phyloP scores from a whole-genome alignment of 2,797 vertebrate genomes.

The Hydrolagus colliei region DNA sequence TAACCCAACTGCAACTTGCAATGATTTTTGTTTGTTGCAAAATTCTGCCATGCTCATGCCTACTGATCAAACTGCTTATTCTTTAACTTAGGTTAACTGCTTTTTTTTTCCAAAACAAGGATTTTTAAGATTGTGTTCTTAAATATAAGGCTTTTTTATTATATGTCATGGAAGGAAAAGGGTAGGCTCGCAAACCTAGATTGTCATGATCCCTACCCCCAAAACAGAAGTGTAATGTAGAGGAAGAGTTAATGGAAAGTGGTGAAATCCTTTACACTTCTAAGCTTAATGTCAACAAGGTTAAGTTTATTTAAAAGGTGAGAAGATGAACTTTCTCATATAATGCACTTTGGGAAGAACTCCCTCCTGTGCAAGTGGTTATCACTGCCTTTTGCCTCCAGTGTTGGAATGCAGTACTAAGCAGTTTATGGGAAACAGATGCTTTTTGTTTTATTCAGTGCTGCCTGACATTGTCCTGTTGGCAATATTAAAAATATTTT shows the following conservation, averaged over 20 bases:
- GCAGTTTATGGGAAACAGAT: conserved; percentile 29
- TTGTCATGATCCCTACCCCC: not conserved
- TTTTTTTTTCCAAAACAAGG: too few species aligned
- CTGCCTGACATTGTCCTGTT: conserved; percentile 30
- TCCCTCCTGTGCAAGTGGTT: conserved; percentile 3
- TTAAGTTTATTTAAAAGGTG: conserved; percentile 15
- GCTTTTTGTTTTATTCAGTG: conserved; percentile 31
- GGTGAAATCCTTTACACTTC: not conserved
- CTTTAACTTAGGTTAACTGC: not conserved
- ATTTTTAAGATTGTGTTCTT: not conserved
- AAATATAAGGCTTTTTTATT: not conserved
- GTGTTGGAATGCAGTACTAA: conserved; percentile 10
- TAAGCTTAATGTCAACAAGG: conserved; percentile 16
- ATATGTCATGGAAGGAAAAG: too few species aligned
- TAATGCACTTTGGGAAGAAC: conserved; percentile 18
- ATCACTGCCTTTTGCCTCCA: conserved; percentile 8
- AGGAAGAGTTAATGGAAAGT: not conserved
- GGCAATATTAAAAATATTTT: conserved; percentile 33
- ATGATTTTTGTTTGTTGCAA: conserved; percentile 22
- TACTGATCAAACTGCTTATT: conserved; percentile 5
- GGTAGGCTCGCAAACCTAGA: too few species aligned
- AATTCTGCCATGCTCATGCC: not conserved
- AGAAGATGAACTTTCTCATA: conserved; percentile 1
- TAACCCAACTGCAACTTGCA: not conserved
- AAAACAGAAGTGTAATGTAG: not conserved